Evolutionary conservation across 2,888 invertebrate species (phyloP).

Genomic region (Catocala fraxini): DNA sequence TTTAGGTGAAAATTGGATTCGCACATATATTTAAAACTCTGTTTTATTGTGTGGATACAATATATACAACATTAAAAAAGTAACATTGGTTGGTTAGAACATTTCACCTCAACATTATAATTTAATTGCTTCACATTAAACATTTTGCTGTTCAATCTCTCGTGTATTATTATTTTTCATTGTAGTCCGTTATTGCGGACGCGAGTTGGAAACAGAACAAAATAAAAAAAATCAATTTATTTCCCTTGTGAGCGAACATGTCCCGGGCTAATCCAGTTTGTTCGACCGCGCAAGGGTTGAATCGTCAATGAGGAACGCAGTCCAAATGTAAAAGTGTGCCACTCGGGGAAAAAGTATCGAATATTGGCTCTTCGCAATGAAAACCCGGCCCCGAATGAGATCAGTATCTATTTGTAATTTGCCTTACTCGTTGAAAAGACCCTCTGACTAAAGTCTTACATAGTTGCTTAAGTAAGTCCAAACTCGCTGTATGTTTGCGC

Average conservation of each 20-base stretch:
- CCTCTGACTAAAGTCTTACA: slow-evolving; percentile 43
- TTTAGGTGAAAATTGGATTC: no score
- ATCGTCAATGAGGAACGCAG: slow-evolving; percentile 83
- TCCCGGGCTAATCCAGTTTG: slow-evolving; percentile 86
- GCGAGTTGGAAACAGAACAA: slow-evolving; percentile 73
- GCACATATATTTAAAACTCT: no score
- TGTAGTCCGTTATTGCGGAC: slow-evolving; percentile 77
- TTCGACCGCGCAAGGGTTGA: slow-evolving; percentile 86
- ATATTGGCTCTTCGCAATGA: slow-evolving; percentile 77
- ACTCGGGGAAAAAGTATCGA: slow-evolving; percentile 75
- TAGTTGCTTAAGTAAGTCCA: slow-evolving; percentile 42
- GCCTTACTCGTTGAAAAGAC: slow-evolving; percentile 56
- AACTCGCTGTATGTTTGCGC: slow-evolving; percentile 17
- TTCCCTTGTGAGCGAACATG: slow-evolving; percentile 84
- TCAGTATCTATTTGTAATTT: slow-evolving; percentile 72
- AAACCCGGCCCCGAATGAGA: slow-evolving; percentile 68
- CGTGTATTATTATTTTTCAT: slow-evolving; percentile 78
- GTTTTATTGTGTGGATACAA: no score
- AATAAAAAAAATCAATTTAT: slow-evolving; percentile 85
- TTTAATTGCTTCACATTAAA: slow-evolving; percentile 53
- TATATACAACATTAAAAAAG: no score
- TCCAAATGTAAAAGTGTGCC: slow-evolving; percentile 81
- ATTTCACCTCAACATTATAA: slow-evolving; percentile 34
- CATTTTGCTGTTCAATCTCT: slow-evolving; percentile 69
- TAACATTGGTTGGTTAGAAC: slow-evolving; percentile 21